phyloP scores from a whole-genome alignment of 2,113 vertebrate species.

The Coptodon rendalli region DNA sequence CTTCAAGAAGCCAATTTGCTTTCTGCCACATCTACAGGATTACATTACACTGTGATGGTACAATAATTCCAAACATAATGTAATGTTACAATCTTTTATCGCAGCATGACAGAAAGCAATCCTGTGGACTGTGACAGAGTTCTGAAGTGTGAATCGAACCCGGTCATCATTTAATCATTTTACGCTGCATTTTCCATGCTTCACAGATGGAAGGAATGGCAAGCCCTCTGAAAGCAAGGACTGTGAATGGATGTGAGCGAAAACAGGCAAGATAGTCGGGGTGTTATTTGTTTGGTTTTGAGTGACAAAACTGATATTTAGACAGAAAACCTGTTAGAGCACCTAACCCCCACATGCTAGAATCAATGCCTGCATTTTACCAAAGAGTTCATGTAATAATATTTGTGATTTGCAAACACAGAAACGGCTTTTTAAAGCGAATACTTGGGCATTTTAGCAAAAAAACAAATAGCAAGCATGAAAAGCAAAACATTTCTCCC shows the following conservation, averaged over 20 bases:
- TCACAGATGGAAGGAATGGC: neutral
- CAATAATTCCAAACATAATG: neutral
- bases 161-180: neutral
- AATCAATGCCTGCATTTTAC: neutral
- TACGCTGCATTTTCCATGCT: neutral
- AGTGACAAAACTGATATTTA: neutral
- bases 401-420: neutral
- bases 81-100: constrained; percentile 22
- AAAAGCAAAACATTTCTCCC: neutral
- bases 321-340: neutral
- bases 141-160: neutral
- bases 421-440: neutral
- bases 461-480: neutral
- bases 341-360: neutral
- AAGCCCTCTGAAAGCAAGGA: neutral
- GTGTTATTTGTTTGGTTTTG: neutral
- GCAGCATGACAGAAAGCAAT: constrained; percentile 13
- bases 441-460: neutral
- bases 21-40: constrained; percentile 4
- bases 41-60: neutral
- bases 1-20: constrained; percentile 13
- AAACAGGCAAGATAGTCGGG: neutral
- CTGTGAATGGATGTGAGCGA: neutral
- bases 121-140: neutral
- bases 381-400: neutral